Percentiles rank a stretch among this genome's conserved stretches.
Evolutionary conservation across 2,797 vertebrate genomes (phyloP).

Genomic region (Tangara arthus): DNA sequence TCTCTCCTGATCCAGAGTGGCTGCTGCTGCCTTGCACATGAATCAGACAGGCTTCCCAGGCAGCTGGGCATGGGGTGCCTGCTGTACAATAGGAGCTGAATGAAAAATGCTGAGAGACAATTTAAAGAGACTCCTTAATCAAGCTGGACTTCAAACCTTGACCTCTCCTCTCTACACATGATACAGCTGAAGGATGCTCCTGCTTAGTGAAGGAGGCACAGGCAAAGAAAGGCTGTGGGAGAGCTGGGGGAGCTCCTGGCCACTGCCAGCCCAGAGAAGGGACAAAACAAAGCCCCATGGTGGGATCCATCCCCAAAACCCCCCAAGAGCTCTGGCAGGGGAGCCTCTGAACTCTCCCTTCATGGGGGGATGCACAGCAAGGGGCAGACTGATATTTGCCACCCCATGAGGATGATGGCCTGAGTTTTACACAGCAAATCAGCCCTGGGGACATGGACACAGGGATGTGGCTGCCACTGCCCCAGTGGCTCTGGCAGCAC

Average conservation of each 20-base stretch:
- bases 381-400: not conserved
- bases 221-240: not conserved
- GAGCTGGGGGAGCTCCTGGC: not conserved
- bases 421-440: not conserved
- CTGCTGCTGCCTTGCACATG: not conserved
- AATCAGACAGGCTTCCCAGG: not conserved
- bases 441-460: fast-evolving
- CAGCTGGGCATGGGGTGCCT: not conserved
- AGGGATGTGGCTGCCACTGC: not conserved
- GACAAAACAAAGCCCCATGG: not conserved
- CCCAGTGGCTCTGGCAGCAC: not conserved
- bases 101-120: not conserved
- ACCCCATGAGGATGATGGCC: too few relatives aligned
- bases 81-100: not conserved
- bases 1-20: not conserved
- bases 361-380: fast-evolving
- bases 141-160: not conserved
- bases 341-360: not conserved
- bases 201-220: fast-evolving
- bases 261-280: fast-evolving
- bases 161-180: not conserved
- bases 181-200: not conserved
- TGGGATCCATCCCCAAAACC: not conserved
- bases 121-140: constrained; percentile 32
- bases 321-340: fast-evolving